A percentile compares a stretch with the other conserved stretches of the same genome.
These are phyloP conservation scores for Esox masquinongy DNA, from an alignment of 2,797 vertebrate species.

Conservation along the genomic window DNA sequence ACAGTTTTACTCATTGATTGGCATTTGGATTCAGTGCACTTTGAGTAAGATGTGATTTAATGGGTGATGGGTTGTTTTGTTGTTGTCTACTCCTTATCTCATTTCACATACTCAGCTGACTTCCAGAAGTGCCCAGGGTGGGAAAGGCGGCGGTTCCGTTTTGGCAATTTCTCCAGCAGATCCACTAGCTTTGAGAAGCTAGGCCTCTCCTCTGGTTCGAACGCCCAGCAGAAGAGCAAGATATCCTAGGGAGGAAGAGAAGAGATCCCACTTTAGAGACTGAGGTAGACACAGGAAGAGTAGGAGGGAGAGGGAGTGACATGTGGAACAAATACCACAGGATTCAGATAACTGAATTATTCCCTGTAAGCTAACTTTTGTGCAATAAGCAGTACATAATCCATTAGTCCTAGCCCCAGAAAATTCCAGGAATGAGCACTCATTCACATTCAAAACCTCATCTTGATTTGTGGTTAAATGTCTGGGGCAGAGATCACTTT, in stretches of 20 bases:
- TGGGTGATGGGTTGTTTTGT: conserved; percentile 55
- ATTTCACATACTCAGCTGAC: conserved; percentile 97
- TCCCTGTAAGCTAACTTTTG: neutral
- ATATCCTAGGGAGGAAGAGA: conserved; percentile 83
- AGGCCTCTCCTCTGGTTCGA: conserved; percentile 92
- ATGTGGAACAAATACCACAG: neutral
- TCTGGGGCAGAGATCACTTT: too few relatives aligned
- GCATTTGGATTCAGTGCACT: conserved; percentile 70
- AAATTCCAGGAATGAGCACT: neutral
- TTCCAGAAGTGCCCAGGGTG: conserved; percentile 99
- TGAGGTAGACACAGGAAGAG: neutral
- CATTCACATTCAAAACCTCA: neutral
- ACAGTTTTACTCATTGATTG: conserved; percentile 67
- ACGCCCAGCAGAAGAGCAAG: conserved; percentile 95
- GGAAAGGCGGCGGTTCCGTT: conserved; percentile 98
- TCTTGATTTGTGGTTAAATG: too few relatives aligned
- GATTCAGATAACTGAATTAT: neutral
- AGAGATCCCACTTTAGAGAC: neutral
- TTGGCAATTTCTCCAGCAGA: conserved; percentile 99
- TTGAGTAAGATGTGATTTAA: conserved; percentile 57
- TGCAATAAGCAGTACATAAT: neutral
- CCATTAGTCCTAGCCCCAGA: neutral
- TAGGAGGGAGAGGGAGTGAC: neutral
- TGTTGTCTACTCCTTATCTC: conserved; percentile 68
- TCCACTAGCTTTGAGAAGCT: conserved; percentile 98